Percentiles rank a stretch among this genome's conserved stretches.
These are phyloP conservation scores for Patella depressa DNA, from an alignment of 2,888 invertebrate genomes.

Conservation along the genomic window DNA sequence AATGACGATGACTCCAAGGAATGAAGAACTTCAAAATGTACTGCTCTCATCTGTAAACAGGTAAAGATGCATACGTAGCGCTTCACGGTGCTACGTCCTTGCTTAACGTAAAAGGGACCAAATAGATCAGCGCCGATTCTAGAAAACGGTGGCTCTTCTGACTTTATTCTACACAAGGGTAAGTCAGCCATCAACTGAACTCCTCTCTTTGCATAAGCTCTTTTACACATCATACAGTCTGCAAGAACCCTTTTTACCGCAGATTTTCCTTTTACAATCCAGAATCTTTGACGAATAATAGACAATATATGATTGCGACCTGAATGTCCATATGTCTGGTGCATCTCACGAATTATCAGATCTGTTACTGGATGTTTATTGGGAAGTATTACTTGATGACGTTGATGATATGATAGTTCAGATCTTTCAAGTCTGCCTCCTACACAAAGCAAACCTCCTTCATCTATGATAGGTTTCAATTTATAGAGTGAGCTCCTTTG, in stretches of 20 bases:
- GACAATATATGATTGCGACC: conserved; percentile 15
- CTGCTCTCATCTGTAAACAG: conserved; percentile 24
- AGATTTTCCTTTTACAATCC: conserved; percentile 11
- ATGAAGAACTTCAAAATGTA: conserved; percentile 30
- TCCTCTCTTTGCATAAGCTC: neutral
- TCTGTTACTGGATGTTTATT: conserved; percentile 4
- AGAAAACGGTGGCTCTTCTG: conserved; percentile 21
- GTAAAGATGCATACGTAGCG: conserved; percentile 33
- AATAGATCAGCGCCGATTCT: conserved; percentile 28
- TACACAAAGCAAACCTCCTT: neutral
- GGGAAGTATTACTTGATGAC: conserved; percentile 14
- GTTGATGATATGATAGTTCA: too few species aligned
- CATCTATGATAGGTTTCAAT: neutral
- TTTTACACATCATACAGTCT: conserved; percentile 8
- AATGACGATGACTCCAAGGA: conserved; percentile 9
- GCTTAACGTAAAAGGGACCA: conserved; percentile 27
- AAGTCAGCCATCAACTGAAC: conserved; percentile 8
- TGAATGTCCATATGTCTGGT: neutral
- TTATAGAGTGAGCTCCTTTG: neutral
- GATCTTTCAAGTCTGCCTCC: neutral
- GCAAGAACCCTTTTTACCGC: neutral
- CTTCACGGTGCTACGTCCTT: conserved; percentile 22
- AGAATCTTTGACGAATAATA: conserved; percentile 4
- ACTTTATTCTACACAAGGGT: neutral
- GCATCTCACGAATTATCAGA: conserved; percentile 11